phyloP scores from a whole-genome alignment of 2,888 invertebrate genomes.

The Agrotis ipsilon region DNA sequence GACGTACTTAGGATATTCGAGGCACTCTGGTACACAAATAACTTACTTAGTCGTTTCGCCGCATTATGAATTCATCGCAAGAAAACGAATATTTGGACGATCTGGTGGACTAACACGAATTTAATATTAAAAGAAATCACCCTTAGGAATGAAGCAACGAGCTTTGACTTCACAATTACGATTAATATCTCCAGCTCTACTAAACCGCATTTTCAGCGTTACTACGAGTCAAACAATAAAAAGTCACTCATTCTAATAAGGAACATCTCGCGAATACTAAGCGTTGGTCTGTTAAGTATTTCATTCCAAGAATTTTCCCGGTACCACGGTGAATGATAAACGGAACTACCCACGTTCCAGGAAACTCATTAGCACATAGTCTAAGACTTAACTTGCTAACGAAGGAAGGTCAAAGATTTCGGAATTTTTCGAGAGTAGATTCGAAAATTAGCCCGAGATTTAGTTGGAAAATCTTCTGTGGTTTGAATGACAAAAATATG shows the following conservation, averaged over 20 bases:
- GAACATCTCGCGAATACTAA: conserved; percentile 52
- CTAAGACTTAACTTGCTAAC: conserved; percentile 47
- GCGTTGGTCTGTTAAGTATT: conserved; percentile 44
- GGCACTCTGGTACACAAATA: no score
- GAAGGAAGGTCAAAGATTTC: conserved; percentile 37
- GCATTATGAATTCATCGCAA: not conserved
- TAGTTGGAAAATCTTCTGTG: not conserved
- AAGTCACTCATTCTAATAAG: conserved; percentile 48
- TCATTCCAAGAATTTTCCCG: conserved; percentile 41
- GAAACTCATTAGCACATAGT: conserved; percentile 68
- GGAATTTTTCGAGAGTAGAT: not conserved
- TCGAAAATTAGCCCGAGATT: conserved; percentile 20
- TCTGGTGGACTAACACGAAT: not conserved
- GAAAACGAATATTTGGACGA: conserved; percentile 4
- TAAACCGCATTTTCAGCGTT: conserved; percentile 35
- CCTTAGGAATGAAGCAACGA: conserved; percentile 21
- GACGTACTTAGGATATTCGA: no score
- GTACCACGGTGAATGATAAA: conserved; percentile 62
- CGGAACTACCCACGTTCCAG: conserved; percentile 61
- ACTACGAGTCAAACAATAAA: conserved; percentile 47
- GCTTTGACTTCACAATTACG: conserved; percentile 31
- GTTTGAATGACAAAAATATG: not conserved
- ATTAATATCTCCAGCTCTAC: conserved; percentile 21
- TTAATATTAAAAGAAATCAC: conserved; percentile 6
- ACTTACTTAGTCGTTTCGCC: not conserved